Evolutionary conservation across 37 sponge, comb jelly and placozoan genomes (phyloP).

Genomic region (Halisarca cf. caerulea): DNA sequence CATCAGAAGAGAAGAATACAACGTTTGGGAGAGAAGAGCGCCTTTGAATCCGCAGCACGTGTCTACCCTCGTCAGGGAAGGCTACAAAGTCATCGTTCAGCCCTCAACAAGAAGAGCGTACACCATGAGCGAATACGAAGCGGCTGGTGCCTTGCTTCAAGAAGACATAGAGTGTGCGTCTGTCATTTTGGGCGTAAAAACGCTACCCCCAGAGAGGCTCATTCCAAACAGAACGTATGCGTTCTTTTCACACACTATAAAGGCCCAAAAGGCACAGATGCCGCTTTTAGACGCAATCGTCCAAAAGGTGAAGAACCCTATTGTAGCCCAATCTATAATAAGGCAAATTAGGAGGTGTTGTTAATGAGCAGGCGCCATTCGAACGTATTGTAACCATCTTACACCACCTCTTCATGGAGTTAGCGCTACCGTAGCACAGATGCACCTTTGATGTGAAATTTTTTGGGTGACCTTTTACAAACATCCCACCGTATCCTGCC

Average conservation of each 20-base stretch:
- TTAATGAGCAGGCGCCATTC: too few relatives aligned
- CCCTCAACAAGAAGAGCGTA: conserved; percentile 90
- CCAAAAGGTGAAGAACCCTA: conserved; percentile 58
- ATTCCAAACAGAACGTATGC: conserved; percentile 85
- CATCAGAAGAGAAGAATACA: conserved; percentile 89
- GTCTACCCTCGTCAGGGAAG: conserved; percentile 63
- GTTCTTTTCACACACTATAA: conserved; percentile 99
- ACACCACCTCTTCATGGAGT: too few relatives aligned
- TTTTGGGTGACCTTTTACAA: too few relatives aligned
- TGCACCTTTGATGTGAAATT: too few relatives aligned
- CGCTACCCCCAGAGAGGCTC: conserved; percentile 58
- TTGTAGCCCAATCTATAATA: too few relatives aligned
- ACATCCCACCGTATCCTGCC: too few relatives aligned
- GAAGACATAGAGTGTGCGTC: conserved; percentile 89
- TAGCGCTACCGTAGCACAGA: too few relatives aligned
- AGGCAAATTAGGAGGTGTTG: too few relatives aligned
- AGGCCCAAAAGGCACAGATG: conserved; percentile 95
- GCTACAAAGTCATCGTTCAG: conserved; percentile 86
- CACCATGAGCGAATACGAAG: conserved; percentile 84
- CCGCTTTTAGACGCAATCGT: conserved; percentile 84
- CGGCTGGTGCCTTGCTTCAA: conserved; percentile 82
- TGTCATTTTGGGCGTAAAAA: conserved; percentile 84
- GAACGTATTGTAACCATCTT: too few relatives aligned
- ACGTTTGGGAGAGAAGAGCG: conserved; percentile 96
- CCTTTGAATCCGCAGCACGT: conserved; percentile 95